Conservation (phyloP, 2,113 vertebrate genomes). For the Prinia subflava region DNA sequence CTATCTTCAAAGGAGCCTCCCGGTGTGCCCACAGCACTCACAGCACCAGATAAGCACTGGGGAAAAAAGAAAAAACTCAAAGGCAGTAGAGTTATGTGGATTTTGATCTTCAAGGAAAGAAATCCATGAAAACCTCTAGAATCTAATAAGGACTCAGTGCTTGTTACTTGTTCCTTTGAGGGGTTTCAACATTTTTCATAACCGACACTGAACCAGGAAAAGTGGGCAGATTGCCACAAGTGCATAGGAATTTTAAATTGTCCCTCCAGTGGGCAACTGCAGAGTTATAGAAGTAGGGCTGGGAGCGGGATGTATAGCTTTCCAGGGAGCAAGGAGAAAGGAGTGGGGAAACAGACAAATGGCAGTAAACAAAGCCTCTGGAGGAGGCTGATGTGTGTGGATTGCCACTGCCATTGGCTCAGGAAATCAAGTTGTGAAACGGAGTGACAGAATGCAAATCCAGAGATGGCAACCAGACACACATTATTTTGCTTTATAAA, state of each 20-base stretch:
- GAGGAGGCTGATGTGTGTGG: not conserved
- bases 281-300: not conserved
- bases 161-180: not conserved
- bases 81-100: accelerated
- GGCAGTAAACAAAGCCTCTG: not conserved
- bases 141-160: not conserved
- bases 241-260: accelerated
- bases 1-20: not conserved
- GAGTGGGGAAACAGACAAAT: not conserved
- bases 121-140: not conserved
- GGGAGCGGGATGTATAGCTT: not conserved
- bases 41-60: not conserved
- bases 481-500: not conserved
- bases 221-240: not conserved
- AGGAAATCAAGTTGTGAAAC: not conserved
- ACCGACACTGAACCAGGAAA: not conserved
- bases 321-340: not conserved
- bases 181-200: not conserved
- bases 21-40: not conserved
- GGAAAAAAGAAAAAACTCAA: accelerated
- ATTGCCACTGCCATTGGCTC: not conserved
- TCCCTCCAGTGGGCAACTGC: not conserved
- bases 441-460: not conserved
- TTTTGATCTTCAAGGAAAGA: not conserved
- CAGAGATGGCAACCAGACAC: not conserved